Percentiles rank a stretch among this genome's conserved stretches.
Evolutionary conservation across 2,113 vertebrate genomes (phyloP).

Genomic region (Notechis scutatus): DNA sequence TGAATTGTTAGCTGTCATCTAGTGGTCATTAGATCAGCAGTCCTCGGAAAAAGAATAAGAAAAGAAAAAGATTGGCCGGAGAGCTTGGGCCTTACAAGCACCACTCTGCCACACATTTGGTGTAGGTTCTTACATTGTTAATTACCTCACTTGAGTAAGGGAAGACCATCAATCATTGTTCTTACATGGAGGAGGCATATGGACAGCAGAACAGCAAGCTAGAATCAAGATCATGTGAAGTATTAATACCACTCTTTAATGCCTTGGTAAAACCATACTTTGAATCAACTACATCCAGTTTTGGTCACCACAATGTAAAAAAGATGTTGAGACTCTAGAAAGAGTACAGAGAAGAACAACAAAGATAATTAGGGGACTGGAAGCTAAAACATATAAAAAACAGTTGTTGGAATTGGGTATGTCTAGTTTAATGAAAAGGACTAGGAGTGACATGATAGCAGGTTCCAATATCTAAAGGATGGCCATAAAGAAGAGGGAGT

Average conservation of each 20-base stretch:
- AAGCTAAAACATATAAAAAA: background rate
- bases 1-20: background rate
- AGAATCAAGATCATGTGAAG: too few relatives aligned
- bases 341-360: too few relatives aligned
- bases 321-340: too few relatives aligned
- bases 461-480: background rate
- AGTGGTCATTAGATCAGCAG: background rate
- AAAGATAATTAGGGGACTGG: too few relatives aligned
- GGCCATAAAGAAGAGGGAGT: background rate
- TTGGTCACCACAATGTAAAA: too few relatives aligned
- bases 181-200: background rate
- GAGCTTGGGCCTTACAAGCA: background rate
- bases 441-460: background rate
- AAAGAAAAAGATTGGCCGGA: background rate
- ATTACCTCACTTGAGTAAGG: background rate
- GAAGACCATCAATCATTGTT: background rate
- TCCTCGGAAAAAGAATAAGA: background rate
- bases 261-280: too few relatives aligned
- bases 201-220: too few relatives aligned
- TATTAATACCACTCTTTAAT: too few relatives aligned
- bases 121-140: background rate
- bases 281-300: too few relatives aligned
- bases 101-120: background rate
- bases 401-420: background rate
- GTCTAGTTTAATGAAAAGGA: background rate